Base-by-base conservation (phyloP, 2,113 vertebrate species). In the Pongo pygmaeus region DNA sequence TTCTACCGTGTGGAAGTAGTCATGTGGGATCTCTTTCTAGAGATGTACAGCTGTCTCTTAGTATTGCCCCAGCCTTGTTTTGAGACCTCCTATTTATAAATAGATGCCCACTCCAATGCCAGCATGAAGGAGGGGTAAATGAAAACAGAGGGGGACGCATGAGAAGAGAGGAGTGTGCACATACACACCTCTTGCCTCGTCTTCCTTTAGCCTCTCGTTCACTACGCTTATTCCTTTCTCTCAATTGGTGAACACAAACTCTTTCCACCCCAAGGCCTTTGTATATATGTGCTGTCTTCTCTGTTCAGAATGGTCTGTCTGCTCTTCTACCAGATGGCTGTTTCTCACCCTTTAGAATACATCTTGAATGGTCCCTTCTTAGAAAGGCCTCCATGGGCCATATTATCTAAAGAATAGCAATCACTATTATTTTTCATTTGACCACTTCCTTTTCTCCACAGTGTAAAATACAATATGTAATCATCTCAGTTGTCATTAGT, bases 281-380 rank as follows among this genome's bases (percentile, higher is more conserved):
- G 30, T 25, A 8, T 86, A 18, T 55, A 55, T 55, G 32, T 20
- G 30, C 30, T 74, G 0, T 38, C 55, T 61, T 92, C 46, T 96
- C 14, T 81, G 46, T 83, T 64, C 12, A 55, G 40, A 5, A 22
- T 25, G 0, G 0, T 57, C 57, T 70, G 0, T 50, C 4, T 84
- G 22, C 40, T 93, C 50, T 72, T 75, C 32, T 50, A 18, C 69
- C 3, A 16, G 14, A 27, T 13, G 55, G 12, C 11, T 79, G 23
- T 67, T 74, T 80, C 69, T 74, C 5, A 46, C 5, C 16, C 55
- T 75, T 78, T 61, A 78, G 64, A 85, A 72, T 75, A 78, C 9
- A 46, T 61, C 20, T 86, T n/a, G 78, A 8, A 50, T 85, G 16
- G 9, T 74, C 61, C 80, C 50, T 88, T 92, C 52, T 80, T 84